phyloP scores from a whole-genome alignment of 2,888 invertebrate species.

The Drosophila kuntzei region DNA sequence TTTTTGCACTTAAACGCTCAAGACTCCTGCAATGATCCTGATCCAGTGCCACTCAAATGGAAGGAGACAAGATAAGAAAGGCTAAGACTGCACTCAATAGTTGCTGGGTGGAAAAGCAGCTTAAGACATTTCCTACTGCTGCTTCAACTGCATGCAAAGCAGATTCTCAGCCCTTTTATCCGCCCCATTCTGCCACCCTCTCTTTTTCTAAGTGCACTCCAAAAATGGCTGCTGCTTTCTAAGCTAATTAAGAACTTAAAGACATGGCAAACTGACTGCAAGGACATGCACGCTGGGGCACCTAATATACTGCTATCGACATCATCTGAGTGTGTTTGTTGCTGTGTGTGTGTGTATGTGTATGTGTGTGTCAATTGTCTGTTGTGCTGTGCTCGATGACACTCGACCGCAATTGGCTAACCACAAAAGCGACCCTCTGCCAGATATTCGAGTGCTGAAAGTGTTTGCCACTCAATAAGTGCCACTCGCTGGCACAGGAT shows the following conservation, averaged over 20 bases:
- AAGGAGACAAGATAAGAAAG: conserved; percentile 38
- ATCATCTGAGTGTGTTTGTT: conserved; percentile 14
- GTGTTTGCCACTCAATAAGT: conserved; percentile 53
- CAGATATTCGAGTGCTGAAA: conserved; percentile 24
- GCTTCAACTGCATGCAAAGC: conserved; percentile 53
- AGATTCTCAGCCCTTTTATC: conserved; percentile 6
- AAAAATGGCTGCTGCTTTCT: conserved; percentile 29
- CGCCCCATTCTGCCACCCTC: neutral
- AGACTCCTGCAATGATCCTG: conserved; percentile 21
- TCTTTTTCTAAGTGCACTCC: conserved; percentile 15
- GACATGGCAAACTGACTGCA: conserved; percentile 62
- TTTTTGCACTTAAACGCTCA: conserved; percentile 17
- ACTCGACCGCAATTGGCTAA: conserved; percentile 70
- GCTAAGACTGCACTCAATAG: conserved; percentile 45
- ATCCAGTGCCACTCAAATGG: conserved; percentile 30
- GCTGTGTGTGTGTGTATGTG: conserved; percentile 21
- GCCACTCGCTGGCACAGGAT: conserved; percentile 28
- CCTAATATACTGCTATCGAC: conserved; percentile 38
- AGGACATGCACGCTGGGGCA: conserved; percentile 24
- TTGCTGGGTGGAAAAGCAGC: conserved; percentile 32
- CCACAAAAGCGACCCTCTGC: conserved; percentile 23
- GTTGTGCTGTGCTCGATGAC: conserved; percentile 59
- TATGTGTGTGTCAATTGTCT: conserved; percentile 18
- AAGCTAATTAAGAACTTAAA: conserved; percentile 65
- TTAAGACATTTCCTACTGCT: conserved; percentile 36